Evolutionary conservation across 2,888 invertebrate species (phyloP), one percentile per base, ranked within the genome.

Genomic region (Cerceris ruficornis): DNA sequence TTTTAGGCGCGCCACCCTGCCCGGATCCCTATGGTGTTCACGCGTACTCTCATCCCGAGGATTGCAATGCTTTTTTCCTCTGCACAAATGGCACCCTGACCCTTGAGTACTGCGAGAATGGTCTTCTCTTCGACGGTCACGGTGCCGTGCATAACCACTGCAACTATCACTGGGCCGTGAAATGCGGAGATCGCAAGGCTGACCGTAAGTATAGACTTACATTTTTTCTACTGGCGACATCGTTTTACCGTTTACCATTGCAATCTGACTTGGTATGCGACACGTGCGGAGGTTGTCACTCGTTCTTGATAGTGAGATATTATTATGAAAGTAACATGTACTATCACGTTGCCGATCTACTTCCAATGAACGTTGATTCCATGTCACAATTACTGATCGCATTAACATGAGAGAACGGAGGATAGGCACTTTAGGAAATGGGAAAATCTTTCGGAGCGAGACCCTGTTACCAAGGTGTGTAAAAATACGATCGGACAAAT

Each of bases 121-220:
- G 98, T 6, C 94, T 98, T 43, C 94, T 98, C 55, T 98, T 97
- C 91, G 98, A 98, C 91, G 98, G 98, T 73, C 97, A 97, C 90
- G 98, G 98, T 1, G 95, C 95, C 17, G 96, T 97, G 0, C 96
- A 98, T 93, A 96, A 98, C 92, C 97, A 98, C 93, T 98, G 98
- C 94, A 98, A 98, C 94, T 98, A 98, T 93, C 94, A 97, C 93
- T 98, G 98, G 98, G 98, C 96, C 11, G 98, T 96, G 4, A 95
- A 98, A 83, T 98, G 98, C 90, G 97, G 96, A 64, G 93, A 95
- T 69, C 95, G 97, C 87, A 96, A 96, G 91, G 95, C 95, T 88
- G 97, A 97, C 88, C 93, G 97, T 97, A 93, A 95, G 96, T 93
- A 87, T 74, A 65, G 15, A 43, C 42, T 74, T 76, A 75, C 72